Conservation (phyloP, 2,888 invertebrate species). For the Alentia gelatinosa region DNA sequence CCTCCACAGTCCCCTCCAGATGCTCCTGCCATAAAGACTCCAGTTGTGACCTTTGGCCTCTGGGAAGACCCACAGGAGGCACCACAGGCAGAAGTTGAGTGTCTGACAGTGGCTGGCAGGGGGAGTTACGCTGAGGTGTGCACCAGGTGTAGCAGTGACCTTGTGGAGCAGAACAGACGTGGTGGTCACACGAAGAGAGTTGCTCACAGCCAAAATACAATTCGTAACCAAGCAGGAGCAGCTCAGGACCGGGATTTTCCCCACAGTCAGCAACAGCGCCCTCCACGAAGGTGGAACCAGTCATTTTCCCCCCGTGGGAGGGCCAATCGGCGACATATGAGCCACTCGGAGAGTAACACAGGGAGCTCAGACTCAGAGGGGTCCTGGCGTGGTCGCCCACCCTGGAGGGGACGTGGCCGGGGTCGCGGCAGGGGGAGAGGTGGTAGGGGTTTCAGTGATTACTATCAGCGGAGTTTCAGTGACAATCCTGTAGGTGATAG, state of each 20-base stretch:
- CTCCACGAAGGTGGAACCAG: background rate
- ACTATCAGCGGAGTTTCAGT: background rate
- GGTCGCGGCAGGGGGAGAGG: background rate
- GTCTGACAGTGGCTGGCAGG: background rate
- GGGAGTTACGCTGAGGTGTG: slow-evolving; percentile 29
- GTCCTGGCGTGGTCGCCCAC: background rate
- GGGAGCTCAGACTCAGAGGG: background rate
- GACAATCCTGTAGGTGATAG: background rate
- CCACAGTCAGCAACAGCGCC: background rate
- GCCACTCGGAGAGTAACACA: background rate
- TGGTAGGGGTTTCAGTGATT: background rate
- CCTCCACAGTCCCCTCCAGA: background rate
- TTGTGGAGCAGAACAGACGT: background rate
- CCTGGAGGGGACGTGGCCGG: background rate
- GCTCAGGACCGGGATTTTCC: background rate
- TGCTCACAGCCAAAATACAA: no score
- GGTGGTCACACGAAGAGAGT: no score
- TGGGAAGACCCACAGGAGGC: background rate
- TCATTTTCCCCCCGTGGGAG: background rate
- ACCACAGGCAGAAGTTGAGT: background rate
- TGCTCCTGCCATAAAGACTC: background rate
- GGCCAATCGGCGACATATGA: background rate
- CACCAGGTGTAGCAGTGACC: background rate
- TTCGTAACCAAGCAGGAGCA: background rate
- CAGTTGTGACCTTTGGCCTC: background rate